phyloP scores from a whole-genome alignment of 2,797 vertebrate species.

The Neopelma chrysocephalum region DNA sequence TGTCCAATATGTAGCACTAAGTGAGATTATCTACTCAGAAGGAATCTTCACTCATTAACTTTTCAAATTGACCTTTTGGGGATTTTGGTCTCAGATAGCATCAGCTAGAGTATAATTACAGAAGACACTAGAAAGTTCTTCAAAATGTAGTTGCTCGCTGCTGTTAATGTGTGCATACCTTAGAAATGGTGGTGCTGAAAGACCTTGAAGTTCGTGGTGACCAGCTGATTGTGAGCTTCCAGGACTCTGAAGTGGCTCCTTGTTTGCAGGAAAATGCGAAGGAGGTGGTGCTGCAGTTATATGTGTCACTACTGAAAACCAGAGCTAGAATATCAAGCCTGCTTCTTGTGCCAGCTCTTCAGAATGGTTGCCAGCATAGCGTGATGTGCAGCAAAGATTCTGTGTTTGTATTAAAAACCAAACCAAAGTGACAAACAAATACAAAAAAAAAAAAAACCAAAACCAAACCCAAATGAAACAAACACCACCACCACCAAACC shows the following conservation, averaged over 20 bases:
- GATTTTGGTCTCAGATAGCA: background rate
- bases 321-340: background rate
- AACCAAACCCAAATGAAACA: fast-evolving
- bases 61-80: background rate
- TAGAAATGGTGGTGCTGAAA: background rate
- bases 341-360: background rate
- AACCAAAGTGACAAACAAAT: background rate
- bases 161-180: background rate
- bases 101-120: background rate
- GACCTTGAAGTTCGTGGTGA: fast-evolving
- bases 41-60: background rate
- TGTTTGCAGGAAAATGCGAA: background rate
- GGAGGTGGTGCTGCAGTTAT: background rate
- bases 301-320: background rate
- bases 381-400: background rate
- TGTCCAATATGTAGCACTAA: background rate
- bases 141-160: background rate
- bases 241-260: background rate
- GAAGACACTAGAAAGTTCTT: background rate
- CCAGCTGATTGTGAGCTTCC: background rate
- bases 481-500: background rate
- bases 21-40: background rate
- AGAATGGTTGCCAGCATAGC: background rate
- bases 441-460: background rate
- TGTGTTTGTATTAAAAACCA: background rate